phyloP scores from a whole-genome alignment of 2,797 vertebrate species.

The Clarias fuscus region DNA sequence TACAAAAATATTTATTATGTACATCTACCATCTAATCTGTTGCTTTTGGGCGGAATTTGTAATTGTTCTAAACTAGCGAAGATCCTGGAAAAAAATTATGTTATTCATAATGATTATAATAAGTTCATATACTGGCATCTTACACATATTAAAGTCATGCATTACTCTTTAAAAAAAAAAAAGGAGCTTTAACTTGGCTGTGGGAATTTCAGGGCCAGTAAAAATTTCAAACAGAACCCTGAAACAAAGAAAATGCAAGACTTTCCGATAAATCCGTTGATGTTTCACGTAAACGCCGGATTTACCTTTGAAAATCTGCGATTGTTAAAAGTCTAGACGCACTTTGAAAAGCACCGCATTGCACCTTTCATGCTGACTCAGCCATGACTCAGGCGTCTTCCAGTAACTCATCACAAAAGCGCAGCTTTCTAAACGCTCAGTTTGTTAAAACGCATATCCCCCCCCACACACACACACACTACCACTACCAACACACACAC shows the following conservation, averaged over 20 bases:
- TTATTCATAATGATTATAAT: no score
- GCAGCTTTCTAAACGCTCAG: background rate
- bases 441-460: background rate
- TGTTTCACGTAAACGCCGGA: background rate
- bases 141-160: background rate
- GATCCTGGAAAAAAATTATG: background rate
- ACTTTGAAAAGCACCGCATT: background rate
- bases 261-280: background rate
- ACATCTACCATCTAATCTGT: background rate
- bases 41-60: background rate
- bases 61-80: background rate
- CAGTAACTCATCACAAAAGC: background rate
- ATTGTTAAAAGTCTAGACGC: background rate
- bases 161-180: background rate
- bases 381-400: constrained; percentile 30
- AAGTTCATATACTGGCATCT: background rate
- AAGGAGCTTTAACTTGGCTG: background rate
- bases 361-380: constrained; percentile 34
- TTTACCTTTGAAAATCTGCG: background rate
- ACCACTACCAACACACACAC: background rate
- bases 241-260: background rate
- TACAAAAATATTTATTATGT: no score
- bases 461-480: background rate
- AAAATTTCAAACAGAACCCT: background rate
- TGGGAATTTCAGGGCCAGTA: background rate